Evolutionary conservation across 2,797 vertebrate species (phyloP).

Genomic region (Loriculus beryllinus): DNA sequence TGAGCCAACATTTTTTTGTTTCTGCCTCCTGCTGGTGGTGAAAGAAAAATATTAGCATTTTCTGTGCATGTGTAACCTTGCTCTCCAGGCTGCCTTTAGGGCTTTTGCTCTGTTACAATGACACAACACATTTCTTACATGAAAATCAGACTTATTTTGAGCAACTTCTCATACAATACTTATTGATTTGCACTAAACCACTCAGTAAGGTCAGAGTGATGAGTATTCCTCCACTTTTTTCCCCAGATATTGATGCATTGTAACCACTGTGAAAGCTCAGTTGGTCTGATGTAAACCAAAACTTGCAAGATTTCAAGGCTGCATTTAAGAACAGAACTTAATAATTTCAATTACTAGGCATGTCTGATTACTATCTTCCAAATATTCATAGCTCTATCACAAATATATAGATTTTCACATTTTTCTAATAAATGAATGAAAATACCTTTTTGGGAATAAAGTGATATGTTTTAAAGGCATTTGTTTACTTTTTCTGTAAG

Average conservation of each 20-base stretch:
- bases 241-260: not conserved
- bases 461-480: conserved; percentile 71
- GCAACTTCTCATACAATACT: not conserved
- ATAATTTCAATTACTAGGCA: not conserved
- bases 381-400: not conserved
- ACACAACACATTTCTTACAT: not conserved
- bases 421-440: conserved; percentile 72
- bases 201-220: not conserved
- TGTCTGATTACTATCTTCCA: not conserved
- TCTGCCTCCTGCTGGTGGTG: not conserved
- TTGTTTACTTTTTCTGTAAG: conserved; percentile 79
- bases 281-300: not conserved
- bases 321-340: not conserved
- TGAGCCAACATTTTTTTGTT: not conserved
- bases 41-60: not conserved
- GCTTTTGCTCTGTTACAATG: not conserved
- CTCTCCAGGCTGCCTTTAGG: not conserved
- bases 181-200: not conserved
- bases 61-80: not conserved
- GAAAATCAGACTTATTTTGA: not conserved
- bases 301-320: not conserved
- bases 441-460: conserved; percentile 73
- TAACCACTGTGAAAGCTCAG: not conserved
- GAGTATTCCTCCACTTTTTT: not conserved
- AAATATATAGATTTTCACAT: conserved; percentile 58